Evolutionary conservation across 2,113 vertebrate species (phyloP).

Genomic region (Sus scrofa): T2T-Sscrofa CM000821.6:11079001-11079500

Average conservation of each 20-base stretch:
- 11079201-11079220: constrained; percentile 62
- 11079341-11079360: background rate
- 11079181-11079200: constrained; percentile 59
- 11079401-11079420: background rate
- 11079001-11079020: background rate
- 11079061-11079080: background rate
- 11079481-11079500: constrained; percentile 45
- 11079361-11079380: background rate
- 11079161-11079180: constrained; percentile 27
- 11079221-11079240: constrained; percentile 74
- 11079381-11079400: background rate
- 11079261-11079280: constrained; percentile 67
- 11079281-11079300: constrained; percentile 68
- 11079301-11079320: too few relatives aligned
- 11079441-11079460: background rate
- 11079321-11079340: constrained; percentile 20
- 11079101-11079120: background rate
- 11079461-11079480: background rate
- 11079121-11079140: background rate
- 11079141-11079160: background rate
- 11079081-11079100: accelerated
- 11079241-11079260: constrained; percentile 74
- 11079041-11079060: background rate
- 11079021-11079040: background rate
- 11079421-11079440: background rate